Base-by-base conservation (phyloP, 92 coral and sea anemone genomes). In the Chrysogorgia sp. region DNA sequence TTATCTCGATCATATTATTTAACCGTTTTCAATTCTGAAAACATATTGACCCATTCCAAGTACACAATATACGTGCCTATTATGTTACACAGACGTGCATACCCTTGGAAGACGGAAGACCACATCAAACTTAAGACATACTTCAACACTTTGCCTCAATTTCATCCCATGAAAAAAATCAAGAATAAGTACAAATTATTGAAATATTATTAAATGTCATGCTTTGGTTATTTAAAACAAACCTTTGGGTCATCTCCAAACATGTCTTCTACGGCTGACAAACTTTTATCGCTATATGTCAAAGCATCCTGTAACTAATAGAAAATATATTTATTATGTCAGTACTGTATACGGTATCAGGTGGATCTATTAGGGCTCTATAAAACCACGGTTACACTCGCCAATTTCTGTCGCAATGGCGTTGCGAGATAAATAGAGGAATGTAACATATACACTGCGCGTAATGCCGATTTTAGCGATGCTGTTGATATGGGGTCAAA, bases 241-340 rank as follows among this genome's bases (percentile, higher is more conserved):
- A 91, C 98, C 98, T 94, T 94, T 10, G 98, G 98, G 75, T 94
- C 97, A 85, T 94, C 98, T 64, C 98, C 98, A 91, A 94, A 94
- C 24, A 94, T 61, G 50, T 94, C 98, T 75, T 88, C 87, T 0
- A 94, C 96, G 35, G 91, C 97, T 58, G 98, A 89, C 90, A 94
- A 83, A 3, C 93, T 82, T 67, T 68, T 89, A 78, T 94, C 98
- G 52, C 97, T 87, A 62, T 91, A 91, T 19, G 96, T 87, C 32
- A 94, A 76, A 26, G 92, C 92, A 63, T 89, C 88, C 75, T 91
- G 98, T 32, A 94, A 83, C 98, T 94, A 41, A 12, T 74, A 57
- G 34, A 80, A 26, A 22, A 23, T 65, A 23, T 65, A 32, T 63
- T 15, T 29, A 21, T 13, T 59, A 21, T 1, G 19, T 3, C 4